These are phyloP conservation scores for Pocillopora damicornis DNA, from an alignment of 64 coral and sea anemone species.

Conservation along the genomic window DNA sequence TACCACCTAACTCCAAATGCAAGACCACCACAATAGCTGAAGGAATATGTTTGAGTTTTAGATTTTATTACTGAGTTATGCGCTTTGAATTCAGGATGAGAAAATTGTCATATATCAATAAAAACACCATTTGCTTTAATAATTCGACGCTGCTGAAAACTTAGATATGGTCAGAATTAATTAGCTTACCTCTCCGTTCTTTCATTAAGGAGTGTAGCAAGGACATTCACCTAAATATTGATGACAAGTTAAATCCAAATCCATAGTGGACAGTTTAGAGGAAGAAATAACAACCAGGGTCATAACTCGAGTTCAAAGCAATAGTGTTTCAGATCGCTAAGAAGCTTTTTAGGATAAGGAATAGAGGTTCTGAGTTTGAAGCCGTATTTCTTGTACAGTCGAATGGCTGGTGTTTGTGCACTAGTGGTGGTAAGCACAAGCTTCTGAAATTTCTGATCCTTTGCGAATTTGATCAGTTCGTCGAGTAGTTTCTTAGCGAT, in stretches of 20 bases:
- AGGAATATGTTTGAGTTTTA: too few relatives aligned
- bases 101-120: too few relatives aligned
- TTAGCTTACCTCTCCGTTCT: too few relatives aligned
- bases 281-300: neutral
- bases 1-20: too few relatives aligned
- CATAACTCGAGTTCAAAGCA: slow-evolving; percentile 40
- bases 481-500: slow-evolving; percentile 54
- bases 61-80: too few relatives aligned
- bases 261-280: neutral
- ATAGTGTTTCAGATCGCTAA: slow-evolving; percentile 36
- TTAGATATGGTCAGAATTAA: too few relatives aligned
- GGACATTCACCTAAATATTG: too few relatives aligned
- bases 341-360: slow-evolving; percentile 51
- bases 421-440: slow-evolving; percentile 55
- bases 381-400: slow-evolving; percentile 61
- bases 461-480: slow-evolving; percentile 45
- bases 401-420: slow-evolving; percentile 58
- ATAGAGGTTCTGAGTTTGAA: slow-evolving; percentile 29
- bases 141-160: too few relatives aligned
- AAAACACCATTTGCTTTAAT: too few relatives aligned
- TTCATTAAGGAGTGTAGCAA: too few relatives aligned
- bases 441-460: slow-evolving; percentile 50
- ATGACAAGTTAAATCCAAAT: neutral
- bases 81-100: too few relatives aligned
- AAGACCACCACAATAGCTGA: too few relatives aligned